These are phyloP conservation scores for Trimorus sp. DNA, from an alignment of 2,888 invertebrate species.

Conservation along the genomic window DNA sequence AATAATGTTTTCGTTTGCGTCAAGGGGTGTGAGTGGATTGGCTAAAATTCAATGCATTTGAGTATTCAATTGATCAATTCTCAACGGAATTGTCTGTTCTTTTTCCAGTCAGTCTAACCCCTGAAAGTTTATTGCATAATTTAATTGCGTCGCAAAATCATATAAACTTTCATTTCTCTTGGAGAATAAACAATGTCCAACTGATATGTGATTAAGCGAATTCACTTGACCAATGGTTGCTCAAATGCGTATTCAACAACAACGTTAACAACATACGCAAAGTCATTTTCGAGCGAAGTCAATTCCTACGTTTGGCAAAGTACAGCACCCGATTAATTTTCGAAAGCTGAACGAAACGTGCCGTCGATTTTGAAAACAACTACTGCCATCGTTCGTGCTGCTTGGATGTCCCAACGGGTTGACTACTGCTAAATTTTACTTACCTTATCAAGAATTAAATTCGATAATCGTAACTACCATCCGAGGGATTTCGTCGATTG, in stretches of 20 bases:
- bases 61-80: too few relatives aligned
- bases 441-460: conserved; percentile 56
- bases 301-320: conserved; percentile 60
- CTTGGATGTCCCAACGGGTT: conserved; percentile 26
- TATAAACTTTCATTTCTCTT: conserved; percentile 39
- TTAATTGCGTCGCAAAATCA: conserved; percentile 1
- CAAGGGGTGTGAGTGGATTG: too few relatives aligned
- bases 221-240: conserved; percentile 22
- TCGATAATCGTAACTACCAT: conserved; percentile 38
- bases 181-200: conserved; percentile 47
- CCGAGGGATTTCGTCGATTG: conserved; percentile 15
- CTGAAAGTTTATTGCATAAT: conserved; percentile 4
- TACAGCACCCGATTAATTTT: conserved; percentile 49
- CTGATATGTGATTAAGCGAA: conserved; percentile 42
- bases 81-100: too few relatives aligned
- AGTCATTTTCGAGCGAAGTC: conserved; percentile 30
- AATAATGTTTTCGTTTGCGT: too few relatives aligned
- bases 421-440: conserved; percentile 50
- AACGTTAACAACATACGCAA: conserved; percentile 43
- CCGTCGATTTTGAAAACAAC: conserved; percentile 11
- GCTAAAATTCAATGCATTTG: too few relatives aligned
- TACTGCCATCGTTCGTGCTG: conserved; percentile 37
- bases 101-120: too few relatives aligned
- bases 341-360: conserved; percentile 8
- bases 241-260: conserved; percentile 49